Base-by-base conservation (phyloP, 2,113 vertebrate species). In the Numenius arquata region DNA sequence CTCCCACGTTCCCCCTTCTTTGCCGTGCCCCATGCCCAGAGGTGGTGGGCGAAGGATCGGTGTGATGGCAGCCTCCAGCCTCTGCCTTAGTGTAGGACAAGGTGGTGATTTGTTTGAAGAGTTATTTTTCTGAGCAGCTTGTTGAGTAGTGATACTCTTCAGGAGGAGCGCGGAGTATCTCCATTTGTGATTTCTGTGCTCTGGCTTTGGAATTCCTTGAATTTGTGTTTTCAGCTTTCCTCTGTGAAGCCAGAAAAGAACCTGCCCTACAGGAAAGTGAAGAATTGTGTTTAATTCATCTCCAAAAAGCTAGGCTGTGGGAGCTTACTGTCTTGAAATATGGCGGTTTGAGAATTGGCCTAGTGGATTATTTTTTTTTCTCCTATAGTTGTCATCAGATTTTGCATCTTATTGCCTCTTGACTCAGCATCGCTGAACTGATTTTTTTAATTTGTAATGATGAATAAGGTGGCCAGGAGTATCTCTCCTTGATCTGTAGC, bases 41-140 rank as follows among this genome's bases (percentile, higher is more conserved):
- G 61, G 21, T 2, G 17, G 40, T 2, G 14, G 1, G 2, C 16
- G 38, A 61, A 12, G 59, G 21, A 7, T 12, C 18, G 1, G 0
- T 40, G 15, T 32, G 50, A 36, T 83, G 0, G 1, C 25, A 47
- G 40, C 66, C 53, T 36, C 9, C 67, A 17, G 21, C 85, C n/a
- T 25, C 65, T 58, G 63, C 3, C 10, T 27, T 22, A 6, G 38
- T 9, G 12, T 32, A 27, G 34, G 26, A 12, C 23, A 11, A 23
- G 32, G 32, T 32, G 23, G 62, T 12, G 38, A 21, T 26, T 21
- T 25, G 15, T 30, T 38, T 30, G 65, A n/a, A 59, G 11, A 12
- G 27, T 40, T 62, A 26, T 62, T 63, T 62, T 40, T 18, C 43
- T 22, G 12, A 68, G 25, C 34, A n/a, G 32, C 40, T n/a, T 53